Conservation (phyloP, 2,888 invertebrate species). For the Nymphalis urticae region DNA sequence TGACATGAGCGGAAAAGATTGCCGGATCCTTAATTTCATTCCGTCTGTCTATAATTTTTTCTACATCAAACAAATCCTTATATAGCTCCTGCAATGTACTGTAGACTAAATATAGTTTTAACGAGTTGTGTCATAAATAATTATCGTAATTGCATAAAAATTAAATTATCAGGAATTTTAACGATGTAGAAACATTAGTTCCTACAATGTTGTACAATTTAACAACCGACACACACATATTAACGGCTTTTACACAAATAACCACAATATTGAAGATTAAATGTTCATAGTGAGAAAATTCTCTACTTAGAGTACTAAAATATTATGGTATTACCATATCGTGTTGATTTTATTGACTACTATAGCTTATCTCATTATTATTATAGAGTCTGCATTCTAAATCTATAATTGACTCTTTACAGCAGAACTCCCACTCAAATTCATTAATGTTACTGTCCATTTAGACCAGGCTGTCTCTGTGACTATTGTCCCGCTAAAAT, state of each 20-base stretch:
- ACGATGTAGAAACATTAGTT: no score
- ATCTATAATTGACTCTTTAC: slow-evolving; percentile 12
- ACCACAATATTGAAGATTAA: background rate
- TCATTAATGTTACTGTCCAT: slow-evolving; percentile 15
- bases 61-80: slow-evolving; percentile 3
- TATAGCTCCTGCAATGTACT: background rate
- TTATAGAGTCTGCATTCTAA: slow-evolving; percentile 15
- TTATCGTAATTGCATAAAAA: no score
- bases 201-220: background rate
- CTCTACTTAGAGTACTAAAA: no score
- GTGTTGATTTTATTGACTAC: background rate
- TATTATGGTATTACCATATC: background rate
- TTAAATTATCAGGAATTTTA: no score
- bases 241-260: slow-evolving; percentile 1
- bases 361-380: slow-evolving; percentile 20
- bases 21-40: slow-evolving; percentile 36
- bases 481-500: slow-evolving; percentile 8
- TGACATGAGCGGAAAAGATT: slow-evolving; percentile 43
- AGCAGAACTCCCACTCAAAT: slow-evolving; percentile 12
- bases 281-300: no score
- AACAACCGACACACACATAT: slow-evolving; percentile 13
- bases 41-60: slow-evolving; percentile 14
- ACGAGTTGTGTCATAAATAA: no score
- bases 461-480: background rate
- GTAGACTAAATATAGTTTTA: background rate